Base-by-base conservation (phyloP, 2,797 vertebrate genomes). In the Hoplostethus mediterraneus region DNA sequence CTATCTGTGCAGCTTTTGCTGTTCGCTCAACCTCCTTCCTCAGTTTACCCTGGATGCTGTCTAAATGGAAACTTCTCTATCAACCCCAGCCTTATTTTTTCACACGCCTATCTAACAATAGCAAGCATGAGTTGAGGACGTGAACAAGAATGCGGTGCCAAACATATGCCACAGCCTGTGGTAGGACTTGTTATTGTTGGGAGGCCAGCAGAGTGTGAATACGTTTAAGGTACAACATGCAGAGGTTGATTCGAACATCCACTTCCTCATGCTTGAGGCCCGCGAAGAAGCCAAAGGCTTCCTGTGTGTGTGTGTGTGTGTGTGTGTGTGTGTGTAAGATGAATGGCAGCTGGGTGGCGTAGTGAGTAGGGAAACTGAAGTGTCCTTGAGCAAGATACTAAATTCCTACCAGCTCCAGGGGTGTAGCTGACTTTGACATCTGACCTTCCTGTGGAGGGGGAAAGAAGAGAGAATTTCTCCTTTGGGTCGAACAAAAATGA, bases 11-110 rank as follows among this genome's bases (percentile, higher is more conserved):
- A 54, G 52, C 72, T 47, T 47, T 54, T 69, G 65, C 67, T 5
- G 58, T 67, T 68, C 42, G 64, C 42, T 63, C 44, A 69, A 40
- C 54, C 75, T 81, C 74, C 81, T 85, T 87, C 80, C 86, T 82
- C n/a, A 56, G 77, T 86, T 88, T 83, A 83, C 21, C 67, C 63
- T 79, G 76, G 63, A 80, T 63, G 63, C 69, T 57, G 53, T 76
- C 54, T 21, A 63, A 54, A 71, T 72, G 72, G 73, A 84, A 89
- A 83, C n/a, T 30, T 71, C 60, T 73, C 48, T 63, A 1, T 63
- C 8, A 2, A 38, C 45, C 40, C 21, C 16, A 12, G 47, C 28
- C 6, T 33, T 71, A 38, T 51, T 75, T 78, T 75, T 33, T 65
- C 65, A 71, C 82, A 77, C 49, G 61, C 73, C 52, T 55, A 28